phyloP scores from a whole-genome alignment of 2,113 vertebrate species.

The Tetrao urogallus region DNA sequence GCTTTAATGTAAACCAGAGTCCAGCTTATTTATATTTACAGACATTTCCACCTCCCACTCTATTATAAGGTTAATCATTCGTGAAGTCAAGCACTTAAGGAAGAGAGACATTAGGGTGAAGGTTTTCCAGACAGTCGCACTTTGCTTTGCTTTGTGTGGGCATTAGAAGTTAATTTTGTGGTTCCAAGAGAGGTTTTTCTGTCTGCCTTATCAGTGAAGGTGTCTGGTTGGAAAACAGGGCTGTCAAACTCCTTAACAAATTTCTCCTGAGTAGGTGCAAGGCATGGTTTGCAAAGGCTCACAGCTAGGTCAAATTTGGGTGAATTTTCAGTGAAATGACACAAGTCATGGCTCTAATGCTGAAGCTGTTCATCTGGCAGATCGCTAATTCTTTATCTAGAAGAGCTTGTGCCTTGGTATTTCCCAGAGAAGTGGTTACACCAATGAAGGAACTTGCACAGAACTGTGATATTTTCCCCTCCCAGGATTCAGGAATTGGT shows the following conservation, averaged over 20 bases:
- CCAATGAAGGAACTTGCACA: neutral
- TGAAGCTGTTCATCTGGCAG: neutral
- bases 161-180: neutral
- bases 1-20: neutral
- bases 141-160: neutral
- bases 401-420: neutral
- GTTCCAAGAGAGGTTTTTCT: neutral
- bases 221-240: neutral
- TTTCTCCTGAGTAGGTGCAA: neutral
- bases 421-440: neutral
- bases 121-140: neutral
- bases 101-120: neutral
- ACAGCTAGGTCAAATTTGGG: neutral
- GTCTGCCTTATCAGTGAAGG: neutral
- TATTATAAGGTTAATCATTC: neutral
- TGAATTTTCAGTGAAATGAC: neutral
- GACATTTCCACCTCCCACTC: neutral
- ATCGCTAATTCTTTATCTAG: neutral
- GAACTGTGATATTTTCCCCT: neutral
- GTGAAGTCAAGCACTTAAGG: neutral
- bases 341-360: neutral
- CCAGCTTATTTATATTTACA: neutral
- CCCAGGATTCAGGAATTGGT: neutral
- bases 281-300: neutral
- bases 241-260: neutral